Evolutionary conservation across 2,888 invertebrate species (phyloP), one percentile per base, ranked within the genome.

Genomic region (Ophioninae sp.): DNA sequence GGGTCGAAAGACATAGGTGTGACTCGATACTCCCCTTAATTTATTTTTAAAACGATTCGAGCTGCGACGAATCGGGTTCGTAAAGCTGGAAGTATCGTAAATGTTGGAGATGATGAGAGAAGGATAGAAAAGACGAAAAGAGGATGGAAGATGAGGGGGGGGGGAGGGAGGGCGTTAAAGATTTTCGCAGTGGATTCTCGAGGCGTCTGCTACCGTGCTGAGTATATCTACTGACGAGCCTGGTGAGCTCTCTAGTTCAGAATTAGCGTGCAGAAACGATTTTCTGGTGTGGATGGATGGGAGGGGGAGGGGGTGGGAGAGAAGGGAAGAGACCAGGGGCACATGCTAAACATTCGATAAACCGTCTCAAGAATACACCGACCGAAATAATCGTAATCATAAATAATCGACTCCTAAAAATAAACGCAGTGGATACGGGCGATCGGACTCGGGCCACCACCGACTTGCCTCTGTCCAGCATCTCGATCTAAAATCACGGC

Each of bases 351-450:
- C 90, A 90, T 89, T 91, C 89, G 88, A 91, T 91, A 91, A 91
- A 91, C 88, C 89, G 89, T 73, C 89, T 87, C 88, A 89, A 89
- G 90, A 90, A 86, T 85, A 90, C 90, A 89, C 90, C 88, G 90
- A 89, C 89, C 88, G 88, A 89, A 89, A 91, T 91, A 91, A 91
- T 91, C 91, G 91, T 91, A 91, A 91, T 91, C 91, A 90, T 91
- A 91, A 91, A 91, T 91, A 91, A 91, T 91, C 90, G 89, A 83
- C 89, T 23, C 73, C 90, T 91, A 91, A 91, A 91, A 91, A 91
- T 91, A 91, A 91, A 90, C 90, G 86, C 86, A n/a, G n/a, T 81
- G 76, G 80, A 70, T 56, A 68, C 62, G 74, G 84, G n/a, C 73
- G 85, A 84, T 84, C 85, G 78, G 85, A 75, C 86, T 85, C 88